phyloP scores from a whole-genome alignment of 1,140 invertebrate genomes.

The Sycophila sp. region DNA sequence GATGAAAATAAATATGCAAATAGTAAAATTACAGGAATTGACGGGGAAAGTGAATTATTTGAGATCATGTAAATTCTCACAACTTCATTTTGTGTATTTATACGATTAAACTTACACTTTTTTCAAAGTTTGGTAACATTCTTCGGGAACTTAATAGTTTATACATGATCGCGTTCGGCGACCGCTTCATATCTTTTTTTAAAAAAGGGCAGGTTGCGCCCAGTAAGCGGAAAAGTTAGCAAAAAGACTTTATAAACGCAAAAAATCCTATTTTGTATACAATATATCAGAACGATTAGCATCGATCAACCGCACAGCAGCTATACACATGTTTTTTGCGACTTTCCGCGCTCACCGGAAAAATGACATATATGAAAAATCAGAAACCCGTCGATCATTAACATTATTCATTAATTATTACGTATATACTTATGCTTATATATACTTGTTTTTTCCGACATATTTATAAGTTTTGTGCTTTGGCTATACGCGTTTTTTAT shows the following conservation, averaged over 20 bases:
- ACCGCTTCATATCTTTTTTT: conserved; percentile 22
- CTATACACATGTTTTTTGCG: not conserved
- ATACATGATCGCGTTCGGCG: conserved; percentile 5
- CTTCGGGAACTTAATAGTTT: conserved; percentile 17
- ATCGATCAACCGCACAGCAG: conserved; percentile 19
- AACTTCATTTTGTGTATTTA: conserved; percentile 33
- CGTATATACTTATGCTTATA: conserved; percentile 4
- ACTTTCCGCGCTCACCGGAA: not conserved
- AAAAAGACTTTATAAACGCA: conserved; percentile 21
- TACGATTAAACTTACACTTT: conserved; percentile 29
- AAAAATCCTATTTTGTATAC: conserved; percentile 22
- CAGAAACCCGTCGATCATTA: conserved; percentile 3
- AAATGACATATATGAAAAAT: conserved; percentile 3
- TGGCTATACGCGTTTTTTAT: conserved; percentile 11
- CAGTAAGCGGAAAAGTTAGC: conserved; percentile 28
- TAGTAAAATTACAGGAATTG: no score
- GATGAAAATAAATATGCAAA: no score
- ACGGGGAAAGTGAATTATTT: no score
- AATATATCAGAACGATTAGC: conserved; percentile 25
- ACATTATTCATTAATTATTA: conserved; percentile 21
- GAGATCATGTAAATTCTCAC: conserved; percentile 2
- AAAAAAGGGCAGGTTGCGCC: conserved; percentile 11
- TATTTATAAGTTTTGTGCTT: conserved; percentile 28
- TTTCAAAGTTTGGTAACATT: conserved; percentile 14
- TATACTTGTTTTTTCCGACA: conserved; percentile 10